A percentile compares a stretch with the other conserved stretches of the same genome.
Conservation (phyloP, 1,140 invertebrate species). For the Latrodectus geometricus region DNA sequence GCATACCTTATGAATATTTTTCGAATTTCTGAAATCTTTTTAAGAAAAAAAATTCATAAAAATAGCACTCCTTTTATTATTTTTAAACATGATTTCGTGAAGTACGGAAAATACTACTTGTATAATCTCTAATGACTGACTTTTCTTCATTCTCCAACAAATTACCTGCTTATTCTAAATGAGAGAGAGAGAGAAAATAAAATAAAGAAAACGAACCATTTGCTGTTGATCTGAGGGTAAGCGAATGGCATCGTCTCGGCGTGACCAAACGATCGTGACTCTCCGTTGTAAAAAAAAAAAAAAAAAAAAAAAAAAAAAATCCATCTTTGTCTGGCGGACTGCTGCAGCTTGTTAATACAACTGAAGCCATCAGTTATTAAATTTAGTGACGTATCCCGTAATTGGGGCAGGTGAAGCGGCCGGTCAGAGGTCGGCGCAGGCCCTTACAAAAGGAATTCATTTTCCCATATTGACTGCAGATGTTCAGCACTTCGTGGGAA, state of each 20-base stretch:
- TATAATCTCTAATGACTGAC: no score
- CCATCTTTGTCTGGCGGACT: not conserved
- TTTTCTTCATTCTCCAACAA: no score
- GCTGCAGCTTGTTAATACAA: not conserved
- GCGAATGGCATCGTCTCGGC: constrained; percentile 45
- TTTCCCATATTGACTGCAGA: constrained; percentile 41
- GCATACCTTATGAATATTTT: no score
- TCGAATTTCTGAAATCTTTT: no score
- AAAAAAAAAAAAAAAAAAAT: no score
- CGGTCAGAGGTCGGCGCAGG: constrained; percentile 29
- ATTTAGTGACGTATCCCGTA: constrained; percentile 35
- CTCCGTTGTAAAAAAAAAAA: not conserved
- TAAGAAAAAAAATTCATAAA: no score
- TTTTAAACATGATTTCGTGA: no score
- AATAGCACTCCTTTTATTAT: no score
- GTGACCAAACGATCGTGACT: constrained; percentile 41
- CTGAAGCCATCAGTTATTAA: constrained; percentile 36
- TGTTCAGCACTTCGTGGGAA: not conserved
- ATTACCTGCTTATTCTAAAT: no score
- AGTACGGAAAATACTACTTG: no score
- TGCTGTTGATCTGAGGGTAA: not conserved
- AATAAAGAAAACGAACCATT: no score
- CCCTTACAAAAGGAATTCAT: not conserved
- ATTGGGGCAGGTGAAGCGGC: constrained; percentile 27
- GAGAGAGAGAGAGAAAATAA: no score